Evolutionary conservation across 2,888 invertebrate species (phyloP).

Genomic region (Lepidonotus clava): DNA sequence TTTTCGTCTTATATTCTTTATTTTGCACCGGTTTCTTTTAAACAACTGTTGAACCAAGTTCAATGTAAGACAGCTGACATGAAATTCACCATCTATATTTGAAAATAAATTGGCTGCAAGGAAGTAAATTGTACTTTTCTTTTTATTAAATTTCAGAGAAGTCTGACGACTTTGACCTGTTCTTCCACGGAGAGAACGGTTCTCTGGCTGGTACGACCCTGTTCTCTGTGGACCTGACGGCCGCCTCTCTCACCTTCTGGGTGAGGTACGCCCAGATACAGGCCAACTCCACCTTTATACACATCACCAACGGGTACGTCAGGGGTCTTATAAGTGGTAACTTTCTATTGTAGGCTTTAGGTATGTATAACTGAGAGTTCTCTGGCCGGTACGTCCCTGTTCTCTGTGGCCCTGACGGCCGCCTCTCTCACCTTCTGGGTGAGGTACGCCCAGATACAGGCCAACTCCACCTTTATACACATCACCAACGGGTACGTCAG

Average conservation of each 20-base stretch:
- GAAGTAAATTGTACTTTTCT: background rate
- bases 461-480: background rate
- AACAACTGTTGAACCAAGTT: too few relatives aligned
- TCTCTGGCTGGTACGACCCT: constrained; percentile 57
- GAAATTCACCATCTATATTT: too few relatives aligned
- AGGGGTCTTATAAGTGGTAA: too few relatives aligned
- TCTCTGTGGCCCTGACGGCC: constrained; percentile 55
- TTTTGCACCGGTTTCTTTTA: too few relatives aligned
- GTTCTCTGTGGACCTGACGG: constrained; percentile 55
- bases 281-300: background rate
- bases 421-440: constrained; percentile 71
- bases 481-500: background rate
- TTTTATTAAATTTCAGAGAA: constrained; percentile 66
- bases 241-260: constrained; percentile 70
- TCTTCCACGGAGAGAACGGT: constrained; percentile 63
- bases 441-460: constrained; percentile 60
- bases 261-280: constrained; percentile 63
- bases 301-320: background rate
- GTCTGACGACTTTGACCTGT: constrained; percentile 70
- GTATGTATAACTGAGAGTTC: too few relatives aligned
- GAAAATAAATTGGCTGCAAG: too few relatives aligned
- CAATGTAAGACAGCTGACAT: too few relatives aligned
- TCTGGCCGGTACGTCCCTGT: constrained; percentile 54
- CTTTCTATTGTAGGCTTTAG: background rate
- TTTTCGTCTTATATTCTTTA: too few relatives aligned